phyloP scores from a whole-genome alignment of 2,113 vertebrate genomes.

The Xiphorhynchus elegans region DNA sequence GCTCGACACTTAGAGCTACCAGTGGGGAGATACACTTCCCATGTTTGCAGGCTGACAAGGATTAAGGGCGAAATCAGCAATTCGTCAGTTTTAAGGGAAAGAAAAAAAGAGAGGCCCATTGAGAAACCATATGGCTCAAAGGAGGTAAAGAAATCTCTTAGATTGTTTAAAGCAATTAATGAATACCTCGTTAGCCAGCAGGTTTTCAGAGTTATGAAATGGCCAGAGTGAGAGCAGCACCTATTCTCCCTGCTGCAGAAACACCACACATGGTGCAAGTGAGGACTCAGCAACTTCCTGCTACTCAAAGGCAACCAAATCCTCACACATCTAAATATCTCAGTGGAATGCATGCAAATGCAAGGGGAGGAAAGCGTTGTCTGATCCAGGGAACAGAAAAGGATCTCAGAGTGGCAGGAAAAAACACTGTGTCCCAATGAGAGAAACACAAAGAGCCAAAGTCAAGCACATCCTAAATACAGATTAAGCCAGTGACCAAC shows the following conservation, averaged over 20 bases:
- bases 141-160: slow-evolving; percentile 18
- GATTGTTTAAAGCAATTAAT: neutral
- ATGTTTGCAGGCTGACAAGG: neutral
- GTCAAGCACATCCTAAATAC: neutral
- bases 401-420: slow-evolving; percentile 14
- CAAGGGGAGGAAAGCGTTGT: slow-evolving; percentile 5
- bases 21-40: slow-evolving; percentile 1
- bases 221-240: neutral
- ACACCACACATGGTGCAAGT: neutral
- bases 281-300: slow-evolving; percentile 23
- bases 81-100: neutral
- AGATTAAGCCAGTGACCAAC: slow-evolving; percentile 11
- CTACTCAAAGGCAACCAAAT: slow-evolving; percentile 46
- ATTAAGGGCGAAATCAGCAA: slow-evolving; percentile 4
- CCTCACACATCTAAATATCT: slow-evolving; percentile 24
- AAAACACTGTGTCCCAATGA: slow-evolving; percentile 11
- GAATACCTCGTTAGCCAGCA: slow-evolving; percentile 9
- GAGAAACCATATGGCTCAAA: neutral
- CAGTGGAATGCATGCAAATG: slow-evolving; percentile 42
- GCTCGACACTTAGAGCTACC: neutral
- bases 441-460: slow-evolving; percentile 22
- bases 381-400: slow-evolving; percentile 45
- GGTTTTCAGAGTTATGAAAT: slow-evolving; percentile 29
- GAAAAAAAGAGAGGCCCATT: neutral
- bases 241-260: neutral